Base-by-base conservation (phyloP, 2,797 vertebrate species). In the Propithecus deckenii region DNA sequence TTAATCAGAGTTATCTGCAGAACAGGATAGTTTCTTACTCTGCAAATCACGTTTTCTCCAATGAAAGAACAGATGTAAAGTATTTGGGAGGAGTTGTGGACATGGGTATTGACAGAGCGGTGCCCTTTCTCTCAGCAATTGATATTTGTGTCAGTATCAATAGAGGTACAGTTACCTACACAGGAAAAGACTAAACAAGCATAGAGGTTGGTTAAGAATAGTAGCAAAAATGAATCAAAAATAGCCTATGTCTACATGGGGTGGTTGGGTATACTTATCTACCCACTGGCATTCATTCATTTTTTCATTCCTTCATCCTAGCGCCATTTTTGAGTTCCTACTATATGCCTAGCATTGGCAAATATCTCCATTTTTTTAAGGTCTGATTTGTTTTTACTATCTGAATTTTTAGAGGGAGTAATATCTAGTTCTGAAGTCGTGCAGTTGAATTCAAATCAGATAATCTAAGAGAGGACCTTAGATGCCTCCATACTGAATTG, bases 381-480 rank as follows among this genome's bases (percentile, higher is more conserved):
- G 1, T 52, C 28, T 94, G 1, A 48, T 83, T 94, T 72, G 22
- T 11, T 25, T 59, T 13, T 15, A 78, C 22, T 61, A 55, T 43
- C 22, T 79, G 13, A 13, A 90, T 4, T 87, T 78, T 83, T 50
- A 67, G 30, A 93, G 76, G 9, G 11, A 38, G 75, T 80, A 71
- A 76, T 86, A 7, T 46, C 2, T 76, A 35, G 4, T 72, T 87
- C 10, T 92, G 48, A 96, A 69, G 1, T 17, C 23, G 32, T 30
- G 18, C 5, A 57, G 38, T 18, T 63, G 50, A 46, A 87, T 97
- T 96, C 9, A 63, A 72, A 89, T 65, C 50, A 95, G 23, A 93
- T 76, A 30, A 72, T 67, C 59, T 59, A 74, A 86, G 38, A 80
- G 52, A 71, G 7, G 22, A 87, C 23, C 11, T 57, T 63, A 69